Evolutionary conservation across 1,140 invertebrate species (phyloP), one percentile per base, ranked within the genome.

Genomic region (Apolygus lucorum): DNA sequence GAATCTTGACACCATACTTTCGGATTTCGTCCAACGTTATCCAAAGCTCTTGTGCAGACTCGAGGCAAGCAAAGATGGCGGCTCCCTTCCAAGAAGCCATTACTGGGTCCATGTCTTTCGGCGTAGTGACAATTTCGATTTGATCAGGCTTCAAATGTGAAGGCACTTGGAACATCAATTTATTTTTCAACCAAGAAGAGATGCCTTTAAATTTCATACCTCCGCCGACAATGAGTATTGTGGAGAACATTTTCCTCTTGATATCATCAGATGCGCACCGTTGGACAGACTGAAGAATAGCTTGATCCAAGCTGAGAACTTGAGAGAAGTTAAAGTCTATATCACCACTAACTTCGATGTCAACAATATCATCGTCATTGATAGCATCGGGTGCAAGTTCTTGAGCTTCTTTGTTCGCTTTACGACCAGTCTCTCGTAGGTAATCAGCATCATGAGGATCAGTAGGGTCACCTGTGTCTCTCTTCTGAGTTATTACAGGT

Each of bases 381-480:
- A 28, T 11, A 24, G 42, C 63, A 14, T 69, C 74, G 4, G 27
- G 17, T 70, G 74, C 80, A 72, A 77, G 82, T 76, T 83, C 85
- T 26, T 83, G 79, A 79, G 79, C 85, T 75, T 85, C 88, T 79
- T 86, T 91, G 72, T 82, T 83, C 73, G 80, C 86, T 80, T 81
- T 83, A 78, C 77, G 79, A 85, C 90, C 90, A 0, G 92, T 95
- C 82, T 95, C 92, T 74, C 90, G 82, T 1, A 98, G 80, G 77
- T 94, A 98, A 78, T 90, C 89, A 63, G 92, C 91, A 84, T 97
- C 95, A 78, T 94, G 92, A 11, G 93, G 93, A 82, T 98, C 95
- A 80, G 95, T 91, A 2, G 92, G 86, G 78, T 96, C 92, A 63
- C 93, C 90, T 27, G 84, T 83, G 70, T 87, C 87, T 52, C 88